These are phyloP conservation scores for Tridacna crocea DNA, from an alignment of 2,888 invertebrate species.

Conservation along the genomic window DNA sequence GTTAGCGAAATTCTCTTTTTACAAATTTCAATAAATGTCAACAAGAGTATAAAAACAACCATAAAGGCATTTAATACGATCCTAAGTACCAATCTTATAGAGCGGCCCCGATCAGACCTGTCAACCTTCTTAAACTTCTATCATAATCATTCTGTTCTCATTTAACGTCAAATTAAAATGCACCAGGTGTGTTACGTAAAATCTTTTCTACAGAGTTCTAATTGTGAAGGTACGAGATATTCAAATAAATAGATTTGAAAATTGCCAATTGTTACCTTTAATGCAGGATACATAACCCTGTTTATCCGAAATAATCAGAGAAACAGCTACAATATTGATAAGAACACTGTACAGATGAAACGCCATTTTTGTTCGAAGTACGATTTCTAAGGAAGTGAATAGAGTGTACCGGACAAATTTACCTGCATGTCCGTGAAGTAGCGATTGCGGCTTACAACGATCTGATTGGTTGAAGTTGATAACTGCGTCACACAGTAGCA, in stretches of 20 bases:
- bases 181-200: constrained; percentile 25
- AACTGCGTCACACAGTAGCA: constrained; percentile 12
- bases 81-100: no score
- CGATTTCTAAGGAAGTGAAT: neutral
- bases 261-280: neutral
- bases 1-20: no score
- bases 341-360: constrained; percentile 11
- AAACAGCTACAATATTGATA: constrained; percentile 12
- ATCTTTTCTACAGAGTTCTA: no score
- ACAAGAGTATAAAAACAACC: no score
- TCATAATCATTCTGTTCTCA: neutral
- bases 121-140: neutral
- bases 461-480: constrained; percentile 12
- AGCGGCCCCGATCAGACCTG: neutral
- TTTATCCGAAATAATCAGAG: constrained; percentile 17
- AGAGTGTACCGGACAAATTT: constrained; percentile 11
- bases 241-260: no score
- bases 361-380: constrained; percentile 18
- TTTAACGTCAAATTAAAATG: constrained; percentile 9
- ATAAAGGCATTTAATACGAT: no score
- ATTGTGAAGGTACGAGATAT: neutral
- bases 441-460: neutral
- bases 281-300: neutral
- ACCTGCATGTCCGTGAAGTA: constrained; percentile 11
- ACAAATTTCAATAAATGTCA: no score